Evolutionary conservation across 2,113 vertebrate species (phyloP).

Genomic region (Hemichromis elongatus): DNA sequence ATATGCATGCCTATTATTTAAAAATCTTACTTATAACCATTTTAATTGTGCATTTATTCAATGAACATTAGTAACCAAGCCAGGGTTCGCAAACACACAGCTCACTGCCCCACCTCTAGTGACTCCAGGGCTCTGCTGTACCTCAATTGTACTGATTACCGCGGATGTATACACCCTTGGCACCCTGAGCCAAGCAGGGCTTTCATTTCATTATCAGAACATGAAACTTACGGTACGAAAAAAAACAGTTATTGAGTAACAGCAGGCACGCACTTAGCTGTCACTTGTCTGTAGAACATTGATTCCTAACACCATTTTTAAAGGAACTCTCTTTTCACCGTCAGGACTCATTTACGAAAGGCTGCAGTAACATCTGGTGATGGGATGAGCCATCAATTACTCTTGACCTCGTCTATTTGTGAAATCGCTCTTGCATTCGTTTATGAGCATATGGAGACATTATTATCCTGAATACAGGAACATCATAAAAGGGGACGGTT

Average conservation of each 20-base stretch:
- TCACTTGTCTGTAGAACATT: background rate
- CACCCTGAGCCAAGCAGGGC: background rate
- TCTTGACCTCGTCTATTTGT: background rate
- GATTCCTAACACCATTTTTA: background rate
- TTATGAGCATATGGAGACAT: background rate
- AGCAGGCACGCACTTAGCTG: background rate
- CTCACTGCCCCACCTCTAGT: background rate
- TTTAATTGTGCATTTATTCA: background rate
- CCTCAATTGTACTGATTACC: background rate
- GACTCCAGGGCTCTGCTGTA: background rate
- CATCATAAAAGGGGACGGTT: background rate
- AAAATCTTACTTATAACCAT: background rate
- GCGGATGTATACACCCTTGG: background rate
- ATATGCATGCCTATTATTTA: background rate
- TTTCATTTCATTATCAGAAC: background rate
- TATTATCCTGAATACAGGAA: background rate
- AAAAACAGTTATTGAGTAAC: background rate
- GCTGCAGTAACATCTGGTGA: background rate
- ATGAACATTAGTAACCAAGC: background rate
- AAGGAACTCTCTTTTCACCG: background rate
- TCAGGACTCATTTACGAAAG: background rate
- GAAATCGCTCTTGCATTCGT: background rate
- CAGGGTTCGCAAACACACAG: background rate
- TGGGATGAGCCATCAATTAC: background rate
- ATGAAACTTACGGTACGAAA: background rate